phyloP scores from a whole-genome alignment of 2,113 vertebrate genomes.

The Otus sunia region DNA sequence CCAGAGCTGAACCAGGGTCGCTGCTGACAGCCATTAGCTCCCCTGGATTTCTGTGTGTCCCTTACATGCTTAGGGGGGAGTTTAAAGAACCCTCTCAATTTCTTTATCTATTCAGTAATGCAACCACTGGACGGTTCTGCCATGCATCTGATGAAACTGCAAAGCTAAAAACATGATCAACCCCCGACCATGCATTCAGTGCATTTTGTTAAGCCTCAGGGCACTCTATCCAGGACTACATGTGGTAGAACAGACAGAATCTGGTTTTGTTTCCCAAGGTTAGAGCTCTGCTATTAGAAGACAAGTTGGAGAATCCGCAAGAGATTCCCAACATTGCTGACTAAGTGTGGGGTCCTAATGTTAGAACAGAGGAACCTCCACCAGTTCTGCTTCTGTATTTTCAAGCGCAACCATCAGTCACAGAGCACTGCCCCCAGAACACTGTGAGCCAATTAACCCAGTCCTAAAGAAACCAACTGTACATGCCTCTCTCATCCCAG shows the following conservation, averaged over 20 bases:
- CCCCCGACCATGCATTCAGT: neutral
- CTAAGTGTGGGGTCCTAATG: neutral
- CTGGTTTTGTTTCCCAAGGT: neutral
- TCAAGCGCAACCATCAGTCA: neutral
- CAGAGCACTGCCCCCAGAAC: neutral
- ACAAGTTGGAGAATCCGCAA: neutral
- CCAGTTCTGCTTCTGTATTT: neutral
- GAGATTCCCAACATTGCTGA: neutral
- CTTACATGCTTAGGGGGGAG: accelerated
- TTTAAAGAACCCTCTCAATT: neutral
- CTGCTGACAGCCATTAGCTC: neutral
- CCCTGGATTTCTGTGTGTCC: neutral
- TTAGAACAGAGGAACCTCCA: neutral
- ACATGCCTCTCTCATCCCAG: neutral
- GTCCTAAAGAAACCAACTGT: neutral
- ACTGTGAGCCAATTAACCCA: neutral
- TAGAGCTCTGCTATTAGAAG: neutral
- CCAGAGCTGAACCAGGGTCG: neutral
- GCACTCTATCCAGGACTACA: neutral
- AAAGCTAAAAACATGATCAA: neutral
- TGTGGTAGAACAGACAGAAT: neutral
- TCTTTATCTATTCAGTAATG: neutral
- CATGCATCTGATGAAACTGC: neutral
- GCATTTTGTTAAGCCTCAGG: neutral
- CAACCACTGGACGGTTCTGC: neutral